phyloP scores from a whole-genome alignment of 2,113 vertebrate genomes.

The Proteles cristata region DNA sequence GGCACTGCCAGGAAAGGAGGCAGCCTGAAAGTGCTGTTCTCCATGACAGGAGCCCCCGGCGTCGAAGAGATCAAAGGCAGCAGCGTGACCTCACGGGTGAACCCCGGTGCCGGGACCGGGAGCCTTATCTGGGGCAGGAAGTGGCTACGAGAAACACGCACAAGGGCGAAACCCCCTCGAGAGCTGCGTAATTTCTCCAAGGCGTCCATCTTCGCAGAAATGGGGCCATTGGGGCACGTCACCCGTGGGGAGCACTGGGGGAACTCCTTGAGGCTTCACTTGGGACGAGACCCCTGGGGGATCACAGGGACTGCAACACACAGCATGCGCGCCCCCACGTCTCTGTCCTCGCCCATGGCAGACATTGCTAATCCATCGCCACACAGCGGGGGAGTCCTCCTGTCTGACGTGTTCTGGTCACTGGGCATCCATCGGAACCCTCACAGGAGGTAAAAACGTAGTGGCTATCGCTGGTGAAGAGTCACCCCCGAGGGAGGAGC shows the following conservation, averaged over 20 bases:
- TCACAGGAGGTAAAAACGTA: rapidly evolving
- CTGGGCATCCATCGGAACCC: neutral
- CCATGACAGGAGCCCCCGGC: neutral
- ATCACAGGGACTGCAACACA: neutral
- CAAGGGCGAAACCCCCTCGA: slow-evolving; percentile 45
- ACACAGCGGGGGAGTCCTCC: neutral
- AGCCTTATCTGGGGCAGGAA: slow-evolving; percentile 70
- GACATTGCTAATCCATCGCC: neutral
- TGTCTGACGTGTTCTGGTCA: neutral
- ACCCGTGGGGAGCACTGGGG: neutral
- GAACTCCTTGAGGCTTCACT: slow-evolving; percentile 30
- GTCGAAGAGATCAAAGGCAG: neutral
- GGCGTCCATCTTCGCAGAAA: slow-evolving; percentile 61
- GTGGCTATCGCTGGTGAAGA: neutral
- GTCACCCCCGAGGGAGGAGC: neutral
- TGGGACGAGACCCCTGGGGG: neutral
- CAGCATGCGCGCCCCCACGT: rapidly evolving
- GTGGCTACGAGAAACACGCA: slow-evolving; percentile 32
- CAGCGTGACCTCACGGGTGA: neutral
- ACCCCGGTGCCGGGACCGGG: neutral
- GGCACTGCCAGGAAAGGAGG: neutral
- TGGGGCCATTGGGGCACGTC: slow-evolving; percentile 22
- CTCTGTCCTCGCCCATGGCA: neutral
- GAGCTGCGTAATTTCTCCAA: neutral
- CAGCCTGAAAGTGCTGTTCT: neutral